Evolutionary conservation across 2,888 invertebrate species (phyloP), one percentile per base, ranked within the genome.

Genomic region (Globia sparganii): DNA sequence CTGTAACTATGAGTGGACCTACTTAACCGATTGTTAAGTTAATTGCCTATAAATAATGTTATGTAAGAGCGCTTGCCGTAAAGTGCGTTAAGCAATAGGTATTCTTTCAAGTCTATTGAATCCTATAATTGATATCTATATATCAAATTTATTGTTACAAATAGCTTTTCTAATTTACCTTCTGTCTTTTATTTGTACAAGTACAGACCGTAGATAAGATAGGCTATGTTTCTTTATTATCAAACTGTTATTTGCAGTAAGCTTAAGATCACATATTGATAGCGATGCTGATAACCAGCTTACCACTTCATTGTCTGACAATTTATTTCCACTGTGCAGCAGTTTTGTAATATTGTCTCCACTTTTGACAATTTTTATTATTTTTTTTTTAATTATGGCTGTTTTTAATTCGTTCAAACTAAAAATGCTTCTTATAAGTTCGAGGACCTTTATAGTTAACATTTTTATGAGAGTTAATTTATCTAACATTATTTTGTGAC

Each of bases 231-330:
- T 92, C 88, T 90, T 93, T 90, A 92, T 96, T 96, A 96, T 96
- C 96, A 92, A 89, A 90, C 86, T 93, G 92, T 92, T 96, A 95
- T 95, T 96, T 96, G 94, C 93, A 91, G 91, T 93, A 94, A 94
- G 95, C 95, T 94, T 94, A 94, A 94, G 94, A 95, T 94, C 94
- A 91, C 90, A 91, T 94, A 94, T 94, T 95, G 96, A 96, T 96
- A 95, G 92, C 83, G 91, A 83, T 81, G 86, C 89, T 93, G 96
- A 96, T 96, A 96, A 94, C 90, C 80, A 80, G 86, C 90, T 90
- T 91, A 91, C 88, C 90, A 91, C 92, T 93, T 91, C 90, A 91
- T 92, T 92, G 90, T 92, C 91, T 91, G 90, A 89, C 91, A 89
- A 90, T 88, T 91, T 91, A 85, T 89, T 91, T 88, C 86, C 87